phyloP scores from a whole-genome alignment of 92 coral and sea anemone species.

The Phymanthus crucifer region DNA sequence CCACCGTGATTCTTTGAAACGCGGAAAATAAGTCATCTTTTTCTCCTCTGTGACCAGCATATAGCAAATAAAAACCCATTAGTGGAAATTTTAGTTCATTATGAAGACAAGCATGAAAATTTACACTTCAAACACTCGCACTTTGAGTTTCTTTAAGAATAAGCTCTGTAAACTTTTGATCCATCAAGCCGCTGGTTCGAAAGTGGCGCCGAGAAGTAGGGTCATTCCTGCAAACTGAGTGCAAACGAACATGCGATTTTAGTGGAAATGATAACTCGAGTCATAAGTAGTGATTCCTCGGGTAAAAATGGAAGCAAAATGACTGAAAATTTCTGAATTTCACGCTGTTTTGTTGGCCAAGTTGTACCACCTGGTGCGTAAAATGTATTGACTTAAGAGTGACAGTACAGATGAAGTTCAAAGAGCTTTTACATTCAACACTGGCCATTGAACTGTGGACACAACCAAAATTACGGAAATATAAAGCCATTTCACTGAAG shows the following conservation, averaged over 20 bases:
- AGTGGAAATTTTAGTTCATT: slow-evolving; percentile 44
- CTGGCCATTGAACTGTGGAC: slow-evolving; percentile 35
- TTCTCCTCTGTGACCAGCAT: slow-evolving; percentile 3
- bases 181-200: slow-evolving; percentile 37
- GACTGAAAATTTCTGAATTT: background rate
- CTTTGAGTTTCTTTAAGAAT: slow-evolving; percentile 16
- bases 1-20: too few relatives aligned
- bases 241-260: background rate
- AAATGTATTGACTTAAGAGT: slow-evolving; percentile 24
- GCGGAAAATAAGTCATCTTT: too few relatives aligned
- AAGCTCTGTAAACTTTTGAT: slow-evolving; percentile 27
- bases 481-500: slow-evolving; percentile 17
- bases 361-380: slow-evolving; percentile 22
- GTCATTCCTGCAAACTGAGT: background rate
- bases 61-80: slow-evolving; percentile 34
- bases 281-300: background rate
- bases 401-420: slow-evolving; percentile 29
- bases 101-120: slow-evolving; percentile 42
- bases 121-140: slow-evolving; percentile 34
- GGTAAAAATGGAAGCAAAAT: background rate
- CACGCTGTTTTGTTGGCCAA: background rate
- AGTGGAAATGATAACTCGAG: background rate
- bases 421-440: slow-evolving; percentile 35
- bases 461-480: slow-evolving; percentile 46
- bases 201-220: slow-evolving; percentile 2